Percentiles rank a stretch among this genome's conserved stretches.
phyloP scores from a whole-genome alignment of 2,888 invertebrate genomes.

The Papilio gigon region DNA sequence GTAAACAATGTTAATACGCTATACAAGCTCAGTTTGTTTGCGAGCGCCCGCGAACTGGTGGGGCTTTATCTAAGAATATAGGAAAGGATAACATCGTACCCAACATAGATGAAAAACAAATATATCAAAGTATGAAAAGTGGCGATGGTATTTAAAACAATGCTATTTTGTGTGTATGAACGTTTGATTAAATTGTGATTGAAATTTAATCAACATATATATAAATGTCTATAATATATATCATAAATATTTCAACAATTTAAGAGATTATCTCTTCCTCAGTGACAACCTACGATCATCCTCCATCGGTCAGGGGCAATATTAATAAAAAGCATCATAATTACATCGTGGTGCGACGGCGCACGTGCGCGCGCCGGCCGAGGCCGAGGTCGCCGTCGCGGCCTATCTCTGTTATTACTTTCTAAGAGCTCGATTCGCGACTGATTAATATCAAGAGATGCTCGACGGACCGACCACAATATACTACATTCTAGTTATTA shows the following conservation, averaged over 20 bases:
- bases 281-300: no score
- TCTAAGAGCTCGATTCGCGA: slow-evolving; percentile 10
- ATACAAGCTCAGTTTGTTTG: slow-evolving; percentile 2
- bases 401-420: slow-evolving; percentile 19
- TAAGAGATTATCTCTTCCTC: no score
- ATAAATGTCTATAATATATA: no score
- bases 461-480: neutral
- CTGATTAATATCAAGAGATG: slow-evolving; percentile 17
- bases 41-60: neutral
- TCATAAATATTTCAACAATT: no score
- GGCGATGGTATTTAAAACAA: no score
- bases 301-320: no score
- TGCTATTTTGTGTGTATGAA: no score
- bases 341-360: neutral
- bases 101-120: no score
- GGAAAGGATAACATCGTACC: no score
- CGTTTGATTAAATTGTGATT: no score
- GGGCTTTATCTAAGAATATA: neutral
- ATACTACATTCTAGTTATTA: neutral
- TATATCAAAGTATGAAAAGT: no score
- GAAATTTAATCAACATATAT: no score
- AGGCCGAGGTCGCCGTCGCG: slow-evolving; percentile 15
- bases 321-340: neutral
- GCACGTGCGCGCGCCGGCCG: slow-evolving; percentile 3
- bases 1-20: slow-evolving; percentile 6